These are phyloP conservation scores for Takifugu rubripes DNA, from an alignment of 2,797 vertebrate genomes.

Conservation along the genomic window DNA sequence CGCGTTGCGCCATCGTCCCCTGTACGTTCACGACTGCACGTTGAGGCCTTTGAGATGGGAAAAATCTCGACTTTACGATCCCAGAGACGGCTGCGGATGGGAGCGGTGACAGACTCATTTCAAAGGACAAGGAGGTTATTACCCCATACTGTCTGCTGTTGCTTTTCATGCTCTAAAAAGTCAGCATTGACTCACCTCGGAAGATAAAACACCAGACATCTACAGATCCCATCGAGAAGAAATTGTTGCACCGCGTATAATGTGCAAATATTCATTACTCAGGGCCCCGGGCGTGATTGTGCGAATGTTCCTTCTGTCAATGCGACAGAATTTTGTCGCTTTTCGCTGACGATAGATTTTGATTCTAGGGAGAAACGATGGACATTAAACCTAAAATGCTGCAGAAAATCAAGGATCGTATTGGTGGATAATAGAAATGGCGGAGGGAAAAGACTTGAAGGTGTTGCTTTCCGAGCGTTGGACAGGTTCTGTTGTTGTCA, in stretches of 20 bases:
- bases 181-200: conserved; percentile 55
- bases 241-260: conserved; percentile 56
- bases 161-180: conserved; percentile 71
- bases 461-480: conserved; percentile 29
- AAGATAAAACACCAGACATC: conserved; percentile 69
- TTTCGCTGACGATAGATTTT: not conserved
- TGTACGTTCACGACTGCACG: conserved; percentile 17
- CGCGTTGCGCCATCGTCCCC: conserved; percentile 3
- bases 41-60: conserved; percentile 20
- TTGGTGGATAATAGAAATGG: not conserved
- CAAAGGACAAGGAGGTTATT: conserved; percentile 71
- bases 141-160: conserved; percentile 51
- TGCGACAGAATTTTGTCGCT: conserved; percentile 34
- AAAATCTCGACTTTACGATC: conserved; percentile 43
- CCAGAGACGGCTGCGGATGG: conserved; percentile 25
- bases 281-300: conserved; percentile 60
- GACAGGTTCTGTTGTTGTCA: conserved; percentile 20
- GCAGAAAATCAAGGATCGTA: conserved; percentile 21
- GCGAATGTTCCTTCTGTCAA: conserved; percentile 62
- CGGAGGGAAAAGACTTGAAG: conserved; percentile 2
- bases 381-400: conserved; percentile 17
- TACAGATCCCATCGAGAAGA: conserved; percentile 52
- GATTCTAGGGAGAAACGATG: too few relatives aligned
- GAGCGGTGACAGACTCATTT: conserved; percentile 68
- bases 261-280: conserved; percentile 57